Base-by-base conservation (phyloP, 2,888 invertebrate species). In the Meloe dianella region DNA sequence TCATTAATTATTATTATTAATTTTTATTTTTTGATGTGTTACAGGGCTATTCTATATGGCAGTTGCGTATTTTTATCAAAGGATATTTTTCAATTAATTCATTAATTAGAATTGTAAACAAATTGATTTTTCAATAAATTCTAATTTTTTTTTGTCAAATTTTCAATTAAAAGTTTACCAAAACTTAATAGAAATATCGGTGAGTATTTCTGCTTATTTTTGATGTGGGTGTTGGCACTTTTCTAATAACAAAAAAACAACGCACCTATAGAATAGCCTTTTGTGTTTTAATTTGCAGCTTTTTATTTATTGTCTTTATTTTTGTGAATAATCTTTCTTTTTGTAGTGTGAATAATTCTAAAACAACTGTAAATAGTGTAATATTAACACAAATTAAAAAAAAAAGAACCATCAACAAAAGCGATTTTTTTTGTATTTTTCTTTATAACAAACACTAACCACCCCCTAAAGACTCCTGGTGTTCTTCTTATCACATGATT, bases 21-120 rank as follows among this genome's bases (percentile, higher is more conserved):
- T 35, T 12, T 30, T 63, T 12, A 4, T 35, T 12, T 30, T 67
- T 68, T 66, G 74, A 68, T 81, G 73, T 81, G 80, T 83, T 83
- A 72, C 82, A 83, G 83, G 83, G 79, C 79, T 83, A 80, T 82
- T 83, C 80, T 83, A 80, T 81, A 73, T 80, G 71, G 62, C 81
- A 54, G 64, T 79, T 74, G 78, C 76, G 71, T 81, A 73, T 73
- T 70, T 75, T 65, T 69, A 59, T 67, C 66, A 63, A 24, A 60
- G 69, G 63, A 65, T 68, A 57, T 35, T 30, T 14, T 60, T 30
- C 41, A 60, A 59, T 20, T 47, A 47, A 47, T 41, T 38, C 5
- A 38, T 20, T 47, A 47, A 47, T 47, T 47, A 20, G 1, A 20
- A 20, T 17, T 41, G 17, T 41, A 41, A 41, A 41, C 12, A 35